Base-by-base conservation (phyloP, 2,113 vertebrate species). In the Epinephelus fuscoguttatus region DNA sequence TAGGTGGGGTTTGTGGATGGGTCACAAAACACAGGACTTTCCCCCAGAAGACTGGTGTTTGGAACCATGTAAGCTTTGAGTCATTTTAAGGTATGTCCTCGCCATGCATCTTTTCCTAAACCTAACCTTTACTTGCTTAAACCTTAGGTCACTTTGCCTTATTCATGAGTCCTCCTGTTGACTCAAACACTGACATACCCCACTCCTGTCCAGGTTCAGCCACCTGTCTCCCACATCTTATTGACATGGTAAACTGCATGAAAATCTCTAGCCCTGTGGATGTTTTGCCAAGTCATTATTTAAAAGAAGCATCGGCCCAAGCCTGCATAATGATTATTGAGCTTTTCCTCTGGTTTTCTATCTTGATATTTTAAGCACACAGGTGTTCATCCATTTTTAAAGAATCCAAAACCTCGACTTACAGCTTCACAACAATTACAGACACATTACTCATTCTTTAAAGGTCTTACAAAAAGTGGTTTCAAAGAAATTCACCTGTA, bases 351-450 rank as follows among this genome's bases (percentile, higher is more conserved):
- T 5, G 81, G 49, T 49, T 62, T 18, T 63, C 42, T 50, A 19
- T 75, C 19, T 55, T 18, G 49, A 69, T 70, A 63, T 70, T 75
- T 27, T 67, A 45, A 60, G 53, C 45, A 66, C 1, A 23, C 57
- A 64, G 37, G 25, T 75, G 37, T 55, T 85, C 25, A 60, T 74
- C 6, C 25, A 72, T 72, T 63, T 82, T 80, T 78, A 71, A 85
- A 61, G 12, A 79, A 57, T 57, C 40, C 27, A 56, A 60, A 70
- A 76, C 21, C 25, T 33, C 13, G 4, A 53, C n/a, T 59, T 55
- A 13, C 61, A 72, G 33, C 40, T 57, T 76, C 55, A 69, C 80
- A 72, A 61, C 49, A 62, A 40, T 45, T 55, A 66, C 47, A 63
- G 56, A 63, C 8, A 17, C 21, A 25, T 14, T 13, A 0, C 49